Percentiles rank a stretch among this genome's conserved stretches.
Evolutionary conservation across 2,888 invertebrate genomes (phyloP).

Genomic region (Cerceris ruficornis): DNA sequence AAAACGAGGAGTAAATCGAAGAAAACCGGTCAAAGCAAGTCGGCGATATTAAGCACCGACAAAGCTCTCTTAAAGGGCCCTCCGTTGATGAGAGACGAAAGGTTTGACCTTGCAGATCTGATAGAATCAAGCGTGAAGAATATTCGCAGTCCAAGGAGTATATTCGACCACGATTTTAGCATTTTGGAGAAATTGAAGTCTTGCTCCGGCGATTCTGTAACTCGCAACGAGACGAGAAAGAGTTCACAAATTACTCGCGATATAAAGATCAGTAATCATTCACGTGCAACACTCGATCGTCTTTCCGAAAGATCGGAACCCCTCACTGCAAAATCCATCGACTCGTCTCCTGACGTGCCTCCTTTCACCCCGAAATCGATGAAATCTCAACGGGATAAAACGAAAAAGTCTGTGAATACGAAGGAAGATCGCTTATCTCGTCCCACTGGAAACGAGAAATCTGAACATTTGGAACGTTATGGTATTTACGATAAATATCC

Average conservation of each 20-base stretch:
- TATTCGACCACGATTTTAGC: conserved; percentile 56
- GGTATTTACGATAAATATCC: conserved; percentile 20
- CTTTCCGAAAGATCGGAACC: conserved; percentile 57
- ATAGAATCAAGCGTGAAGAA: conserved; percentile 60
- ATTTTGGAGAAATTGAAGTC: conserved; percentile 35
- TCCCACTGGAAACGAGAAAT: not conserved
- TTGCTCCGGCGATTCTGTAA: conserved; percentile 26
- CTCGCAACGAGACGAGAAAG: not conserved
- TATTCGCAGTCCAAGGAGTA: conserved; percentile 50
- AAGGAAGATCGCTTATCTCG: not conserved
- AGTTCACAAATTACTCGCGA: conserved; percentile 1
- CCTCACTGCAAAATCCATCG: conserved; percentile 34
- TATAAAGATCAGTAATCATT: conserved; percentile 11
- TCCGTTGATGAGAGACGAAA: conserved; percentile 21
- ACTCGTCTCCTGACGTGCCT: conserved; percentile 6
- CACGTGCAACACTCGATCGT: conserved; percentile 38
- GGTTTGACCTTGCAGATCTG: conserved; percentile 53
- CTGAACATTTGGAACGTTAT: conserved; percentile 21
- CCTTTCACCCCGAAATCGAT: not conserved
- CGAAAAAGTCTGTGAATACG: not conserved
- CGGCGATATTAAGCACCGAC: conserved; percentile 41
- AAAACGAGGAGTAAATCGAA: conserved; percentile 37
- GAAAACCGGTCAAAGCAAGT: conserved; percentile 43
- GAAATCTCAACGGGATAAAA: not conserved
- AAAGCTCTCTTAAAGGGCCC: conserved; percentile 5